Base-by-base conservation (phyloP, 2,797 vertebrate genomes). In the Fistularia commersonii region DNA sequence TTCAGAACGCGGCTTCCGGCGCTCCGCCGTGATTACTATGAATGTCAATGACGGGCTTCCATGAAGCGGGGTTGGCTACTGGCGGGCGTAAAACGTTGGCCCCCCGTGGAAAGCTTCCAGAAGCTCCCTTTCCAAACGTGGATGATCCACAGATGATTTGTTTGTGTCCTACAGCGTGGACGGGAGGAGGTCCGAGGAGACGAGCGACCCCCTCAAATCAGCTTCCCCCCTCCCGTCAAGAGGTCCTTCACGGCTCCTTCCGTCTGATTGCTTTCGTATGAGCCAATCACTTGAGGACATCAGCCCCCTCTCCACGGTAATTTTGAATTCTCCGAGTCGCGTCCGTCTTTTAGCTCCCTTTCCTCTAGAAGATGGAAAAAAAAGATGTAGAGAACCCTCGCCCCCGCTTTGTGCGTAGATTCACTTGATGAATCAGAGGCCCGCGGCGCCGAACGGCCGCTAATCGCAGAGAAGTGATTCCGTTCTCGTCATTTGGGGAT, bases 241-340 rank as follows among this genome's bases (percentile, higher is more conserved):
- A 71, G 85, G 33, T 45, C 75, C 85, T 89, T 73, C 61, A 75
- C 54, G 33, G 54, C 70, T 69, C 71, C 78, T 85, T 60, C 71
- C 46, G 51, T 75, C 78, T 91, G 90, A 92, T 91, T 92, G 87
- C 84, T 59, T 78, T 75, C 64, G 65, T 75, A 80, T 77, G 80
- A 81, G 80, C 81, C 87, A 91, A 89, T 91, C 88, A 87, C 87
- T 92, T 87, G 59, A 89, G 58, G 69, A 74, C 66, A 75, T 85
- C 73, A 79, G 71, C 78, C 70, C 50, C 51, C 64, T 79, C 77
- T 78, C 72, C 69, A 74, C 45, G 14, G 52, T 36, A 32, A 60
- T 55, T 56, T 11, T 64, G 57, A 69, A 57, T 61, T 71, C 63
- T 73, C 66, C 61, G 38, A 64, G 69, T 57, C 49, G 43, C 53